phyloP scores from a whole-genome alignment of 2,888 invertebrate species.

The Drosophila pegasa region DNA sequence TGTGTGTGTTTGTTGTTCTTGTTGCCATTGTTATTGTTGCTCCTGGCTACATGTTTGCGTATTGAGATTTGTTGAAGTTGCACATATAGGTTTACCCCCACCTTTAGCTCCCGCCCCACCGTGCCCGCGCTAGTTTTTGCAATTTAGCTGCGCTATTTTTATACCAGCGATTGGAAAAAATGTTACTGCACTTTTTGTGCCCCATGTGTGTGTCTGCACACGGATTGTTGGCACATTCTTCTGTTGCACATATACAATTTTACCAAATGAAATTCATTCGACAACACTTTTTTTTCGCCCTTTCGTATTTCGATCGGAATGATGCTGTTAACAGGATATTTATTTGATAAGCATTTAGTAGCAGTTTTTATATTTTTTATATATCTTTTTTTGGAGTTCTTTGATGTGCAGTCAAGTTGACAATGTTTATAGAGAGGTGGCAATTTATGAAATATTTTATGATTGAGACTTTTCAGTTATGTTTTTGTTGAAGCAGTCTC shows the following conservation, averaged over 20 bases:
- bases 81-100: slow-evolving; percentile 52
- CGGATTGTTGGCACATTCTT: slow-evolving; percentile 33
- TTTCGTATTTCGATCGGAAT: slow-evolving; percentile 4
- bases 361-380: not conserved
- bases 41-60: slow-evolving; percentile 63
- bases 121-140: slow-evolving; percentile 19
- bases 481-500: too few relatives aligned
- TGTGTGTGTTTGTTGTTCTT: slow-evolving; percentile 28
- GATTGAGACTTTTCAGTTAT: too few relatives aligned
- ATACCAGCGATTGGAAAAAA: slow-evolving; percentile 38
- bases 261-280: slow-evolving; percentile 45
- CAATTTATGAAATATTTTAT: too few relatives aligned
- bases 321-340: slow-evolving; percentile 38
- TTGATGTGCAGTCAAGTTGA: not conserved
- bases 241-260: slow-evolving; percentile 35
- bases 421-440: too few relatives aligned
- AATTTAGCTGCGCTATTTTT: slow-evolving; percentile 50
- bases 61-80: slow-evolving; percentile 73
- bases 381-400: not conserved
- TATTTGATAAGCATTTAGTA: slow-evolving; percentile 32
- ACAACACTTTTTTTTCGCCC: slow-evolving; percentile 14
- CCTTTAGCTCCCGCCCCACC: not conserved
- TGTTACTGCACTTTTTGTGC: slow-evolving; percentile 43
- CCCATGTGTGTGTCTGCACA: slow-evolving; percentile 24
- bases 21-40: slow-evolving; percentile 43